Conservation (phyloP, 2,797 vertebrate species). For the Schizothorax lantsangensis region DNA sequence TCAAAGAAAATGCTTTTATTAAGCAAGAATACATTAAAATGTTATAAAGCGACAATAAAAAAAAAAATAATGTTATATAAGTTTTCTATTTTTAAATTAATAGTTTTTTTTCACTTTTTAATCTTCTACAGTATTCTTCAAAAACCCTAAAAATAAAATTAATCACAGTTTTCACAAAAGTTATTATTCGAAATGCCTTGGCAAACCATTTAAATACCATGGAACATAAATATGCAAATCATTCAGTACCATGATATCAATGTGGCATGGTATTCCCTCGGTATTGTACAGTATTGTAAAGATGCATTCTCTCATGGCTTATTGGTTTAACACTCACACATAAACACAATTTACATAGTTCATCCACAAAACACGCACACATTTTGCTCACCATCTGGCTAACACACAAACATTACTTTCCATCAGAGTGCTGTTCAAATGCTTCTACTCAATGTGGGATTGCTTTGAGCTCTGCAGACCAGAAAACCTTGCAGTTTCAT, state of each 20-base stretch:
- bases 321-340: neutral
- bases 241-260: neutral
- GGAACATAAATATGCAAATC: neutral
- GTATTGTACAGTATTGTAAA: neutral
- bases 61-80: no score
- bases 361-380: neutral
- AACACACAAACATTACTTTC: constrained; percentile 2
- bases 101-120: no score
- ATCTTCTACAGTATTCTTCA: no score
- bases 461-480: constrained; percentile 14
- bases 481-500: constrained; percentile 40
- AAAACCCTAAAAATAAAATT: no score
- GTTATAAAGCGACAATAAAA: no score
- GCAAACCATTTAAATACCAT: no score
- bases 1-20: no score
- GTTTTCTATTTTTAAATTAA: no score
- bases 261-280: neutral
- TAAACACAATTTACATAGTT: neutral
- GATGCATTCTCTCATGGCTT: neutral
- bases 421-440: constrained; percentile 3
- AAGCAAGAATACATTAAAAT: no score
- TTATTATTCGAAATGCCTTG: no score
- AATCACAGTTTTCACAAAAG: no score
- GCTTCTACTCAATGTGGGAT: constrained; percentile 10
- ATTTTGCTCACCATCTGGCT: neutral